Evolutionary conservation across 2,113 vertebrate genomes (phyloP).

Genomic region (Heptranchias perlo): DNA sequence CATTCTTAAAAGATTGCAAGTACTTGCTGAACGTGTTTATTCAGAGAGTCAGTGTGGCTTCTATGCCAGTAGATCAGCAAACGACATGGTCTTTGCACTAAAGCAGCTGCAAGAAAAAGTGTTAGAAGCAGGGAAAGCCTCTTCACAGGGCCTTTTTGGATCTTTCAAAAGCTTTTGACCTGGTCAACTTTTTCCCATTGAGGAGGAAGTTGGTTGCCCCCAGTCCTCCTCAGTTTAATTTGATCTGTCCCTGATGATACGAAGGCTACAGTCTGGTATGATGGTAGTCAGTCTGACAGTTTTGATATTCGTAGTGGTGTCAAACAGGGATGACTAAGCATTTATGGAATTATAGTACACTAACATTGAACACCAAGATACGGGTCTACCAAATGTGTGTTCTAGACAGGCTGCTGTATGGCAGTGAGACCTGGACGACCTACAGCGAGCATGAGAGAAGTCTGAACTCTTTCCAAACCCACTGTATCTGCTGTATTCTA

Average conservation of each 20-base stretch:
- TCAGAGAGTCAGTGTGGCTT: too few species aligned
- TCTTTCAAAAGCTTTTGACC: neutral
- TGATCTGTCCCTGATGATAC: neutral
- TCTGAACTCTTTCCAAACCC: neutral
- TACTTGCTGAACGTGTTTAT: too few species aligned
- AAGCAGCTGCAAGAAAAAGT: neutral
- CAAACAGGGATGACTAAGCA: too few species aligned
- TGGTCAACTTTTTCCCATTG: neutral
- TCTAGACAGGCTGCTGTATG: neutral
- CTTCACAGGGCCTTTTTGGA: neutral
- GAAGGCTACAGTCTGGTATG: neutral
- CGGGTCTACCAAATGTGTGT: neutral
- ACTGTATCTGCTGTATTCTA: neutral
- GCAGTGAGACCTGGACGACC: neutral
- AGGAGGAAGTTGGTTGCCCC: neutral
- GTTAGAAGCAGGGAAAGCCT: neutral
- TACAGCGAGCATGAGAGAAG: neutral
- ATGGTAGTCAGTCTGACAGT: neutral
- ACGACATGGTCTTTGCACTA: neutral
- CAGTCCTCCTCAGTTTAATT: neutral
- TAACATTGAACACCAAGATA: neutral
- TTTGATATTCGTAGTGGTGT: neutral
- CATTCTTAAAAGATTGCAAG: too few species aligned
- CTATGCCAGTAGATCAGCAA: too few species aligned
- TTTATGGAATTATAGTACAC: neutral